Evolutionary conservation across 2,797 vertebrate genomes (phyloP).

Genomic region (Luscinia luscinia): DNA sequence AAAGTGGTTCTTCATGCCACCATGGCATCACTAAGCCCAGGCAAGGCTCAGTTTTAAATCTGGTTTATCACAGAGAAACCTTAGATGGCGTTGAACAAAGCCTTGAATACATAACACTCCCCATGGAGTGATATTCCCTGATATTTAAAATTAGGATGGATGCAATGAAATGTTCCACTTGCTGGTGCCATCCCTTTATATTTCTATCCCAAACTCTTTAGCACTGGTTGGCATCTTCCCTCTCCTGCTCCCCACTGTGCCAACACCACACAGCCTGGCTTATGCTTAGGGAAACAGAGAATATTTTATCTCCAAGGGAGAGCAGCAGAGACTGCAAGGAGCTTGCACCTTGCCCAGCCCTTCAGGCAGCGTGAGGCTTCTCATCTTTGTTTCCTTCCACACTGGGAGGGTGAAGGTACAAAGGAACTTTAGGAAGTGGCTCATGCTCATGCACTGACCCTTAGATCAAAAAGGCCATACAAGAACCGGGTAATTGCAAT

Average conservation of each 20-base stretch:
- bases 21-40: not conserved
- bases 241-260: not conserved
- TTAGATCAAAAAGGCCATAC: not conserved
- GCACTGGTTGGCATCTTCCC: not conserved
- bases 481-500: not conserved
- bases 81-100: not conserved
- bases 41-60: not conserved
- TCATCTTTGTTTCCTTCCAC: not conserved
- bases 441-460: not conserved
- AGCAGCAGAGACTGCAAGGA: not conserved
- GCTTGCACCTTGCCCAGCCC: not conserved
- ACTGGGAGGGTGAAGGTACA: not conserved
- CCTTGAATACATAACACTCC: not conserved
- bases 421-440: not conserved
- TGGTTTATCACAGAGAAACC: not conserved
- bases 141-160: not conserved
- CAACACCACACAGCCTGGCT: not conserved
- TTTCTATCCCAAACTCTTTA: not conserved
- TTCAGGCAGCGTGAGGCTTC: fast-evolving
- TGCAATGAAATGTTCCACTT: not conserved
- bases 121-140: not conserved
- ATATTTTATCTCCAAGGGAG: not conserved
- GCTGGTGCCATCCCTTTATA: not conserved
- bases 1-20: not conserved
- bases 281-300: not conserved